phyloP scores from a whole-genome alignment of 2,113 vertebrate genomes.

The Carollia perspicillata region DNA sequence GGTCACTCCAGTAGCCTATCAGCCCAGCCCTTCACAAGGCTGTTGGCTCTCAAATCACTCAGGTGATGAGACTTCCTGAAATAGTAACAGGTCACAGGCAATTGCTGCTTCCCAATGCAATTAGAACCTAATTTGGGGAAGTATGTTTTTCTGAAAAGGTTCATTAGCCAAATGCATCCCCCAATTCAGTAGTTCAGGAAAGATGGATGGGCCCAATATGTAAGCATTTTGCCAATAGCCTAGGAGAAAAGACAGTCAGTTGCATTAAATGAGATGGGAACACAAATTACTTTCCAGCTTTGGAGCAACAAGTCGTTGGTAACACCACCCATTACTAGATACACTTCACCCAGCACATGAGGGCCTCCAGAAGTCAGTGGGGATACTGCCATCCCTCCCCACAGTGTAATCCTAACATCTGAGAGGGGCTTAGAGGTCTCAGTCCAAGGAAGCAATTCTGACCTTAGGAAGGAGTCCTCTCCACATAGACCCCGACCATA shows the following conservation, averaged over 20 bases:
- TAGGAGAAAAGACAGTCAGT: conserved; percentile 52
- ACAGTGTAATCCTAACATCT: neutral
- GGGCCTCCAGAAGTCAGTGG: neutral
- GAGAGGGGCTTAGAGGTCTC: neutral
- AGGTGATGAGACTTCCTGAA: conserved; percentile 50
- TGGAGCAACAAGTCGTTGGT: neutral
- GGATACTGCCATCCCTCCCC: neutral
- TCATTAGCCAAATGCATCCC: conserved; percentile 65
- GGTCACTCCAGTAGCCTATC: neutral
- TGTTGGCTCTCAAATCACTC: conserved; percentile 18
- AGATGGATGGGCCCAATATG: conserved; percentile 67
- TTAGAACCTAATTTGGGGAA: conserved; percentile 47
- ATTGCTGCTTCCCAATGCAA: conserved; percentile 52
- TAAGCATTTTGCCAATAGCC: conserved; percentile 53
- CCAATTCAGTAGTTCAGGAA: conserved; percentile 58
- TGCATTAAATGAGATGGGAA: conserved; percentile 38
- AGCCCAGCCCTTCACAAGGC: neutral
- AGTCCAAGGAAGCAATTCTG: neutral
- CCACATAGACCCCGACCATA: neutral
- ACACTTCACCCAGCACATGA: neutral
- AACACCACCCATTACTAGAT: neutral
- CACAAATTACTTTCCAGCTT: conserved; percentile 26
- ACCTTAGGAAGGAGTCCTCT: neutral
- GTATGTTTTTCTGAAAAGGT: conserved; percentile 35
- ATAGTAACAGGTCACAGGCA: conserved; percentile 57